phyloP scores from a whole-genome alignment of 2,113 vertebrate species.

The Epinephelus lanceolatus region DNA sequence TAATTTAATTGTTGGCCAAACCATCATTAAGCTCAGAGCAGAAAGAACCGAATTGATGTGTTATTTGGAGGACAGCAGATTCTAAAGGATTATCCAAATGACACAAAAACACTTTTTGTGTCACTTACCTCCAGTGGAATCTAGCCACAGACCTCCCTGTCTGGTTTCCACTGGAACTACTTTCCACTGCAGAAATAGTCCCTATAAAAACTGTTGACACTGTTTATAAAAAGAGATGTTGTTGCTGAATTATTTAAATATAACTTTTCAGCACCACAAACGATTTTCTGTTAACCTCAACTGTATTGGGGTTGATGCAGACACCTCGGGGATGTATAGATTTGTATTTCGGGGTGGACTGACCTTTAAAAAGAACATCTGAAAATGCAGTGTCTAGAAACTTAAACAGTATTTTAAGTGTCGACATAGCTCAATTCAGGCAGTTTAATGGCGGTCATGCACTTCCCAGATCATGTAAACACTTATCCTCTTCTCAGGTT shows the following conservation, averaged over 20 bases:
- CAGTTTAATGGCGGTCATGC: conserved; percentile 14
- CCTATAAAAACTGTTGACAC: no score
- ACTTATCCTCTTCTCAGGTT: conserved; percentile 35
- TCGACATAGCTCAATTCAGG: background rate
- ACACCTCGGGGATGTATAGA: background rate
- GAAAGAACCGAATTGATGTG: background rate
- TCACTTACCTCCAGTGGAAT: background rate
- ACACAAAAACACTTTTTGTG: background rate
- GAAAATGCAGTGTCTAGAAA: background rate
- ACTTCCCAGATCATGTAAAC: conserved; percentile 43
- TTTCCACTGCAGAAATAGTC: background rate
- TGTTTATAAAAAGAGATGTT: background rate
- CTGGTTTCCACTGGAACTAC: background rate
- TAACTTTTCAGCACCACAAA: background rate
- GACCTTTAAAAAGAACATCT: background rate
- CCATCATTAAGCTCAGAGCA: background rate
- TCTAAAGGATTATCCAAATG: background rate
- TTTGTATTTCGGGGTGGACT: background rate
- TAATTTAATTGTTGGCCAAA: background rate
- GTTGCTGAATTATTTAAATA: background rate
- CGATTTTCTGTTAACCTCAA: background rate
- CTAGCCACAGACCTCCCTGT: background rate
- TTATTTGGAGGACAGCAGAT: background rate
- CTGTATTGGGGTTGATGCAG: background rate
- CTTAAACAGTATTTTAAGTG: background rate